A percentile compares a stretch with the other conserved stretches of the same genome.
phyloP scores from a whole-genome alignment of 2,113 vertebrate species.

The Laterallus jamaicensis region DNA sequence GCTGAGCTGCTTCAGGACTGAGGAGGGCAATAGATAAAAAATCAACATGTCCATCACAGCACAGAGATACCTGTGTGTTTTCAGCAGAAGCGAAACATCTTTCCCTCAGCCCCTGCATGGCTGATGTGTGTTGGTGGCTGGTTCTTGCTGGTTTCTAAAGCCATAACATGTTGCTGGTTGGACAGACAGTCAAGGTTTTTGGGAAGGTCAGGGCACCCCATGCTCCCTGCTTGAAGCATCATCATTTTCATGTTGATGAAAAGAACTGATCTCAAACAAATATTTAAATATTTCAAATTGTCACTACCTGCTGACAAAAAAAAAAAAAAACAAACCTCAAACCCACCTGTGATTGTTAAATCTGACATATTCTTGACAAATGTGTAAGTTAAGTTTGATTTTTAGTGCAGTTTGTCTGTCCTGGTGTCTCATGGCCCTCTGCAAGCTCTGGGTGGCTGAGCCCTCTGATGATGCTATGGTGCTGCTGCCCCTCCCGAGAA shows the following conservation, averaged over 20 bases:
- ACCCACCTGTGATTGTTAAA: not conserved
- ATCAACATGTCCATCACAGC: not conserved
- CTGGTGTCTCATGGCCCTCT: not conserved
- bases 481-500: not conserved
- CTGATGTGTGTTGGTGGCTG: not conserved
- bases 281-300: not conserved
- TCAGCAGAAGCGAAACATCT: not conserved
- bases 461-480: not conserved
- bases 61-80: not conserved
- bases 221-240: fast-evolving
- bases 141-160: not conserved
- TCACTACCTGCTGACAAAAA: not conserved
- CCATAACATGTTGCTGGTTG: fast-evolving
- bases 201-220: not conserved
- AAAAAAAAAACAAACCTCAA: too few relatives aligned
- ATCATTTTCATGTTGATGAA: not conserved
- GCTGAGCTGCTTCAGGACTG: not conserved
- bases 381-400: not conserved
- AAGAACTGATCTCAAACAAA: not conserved
- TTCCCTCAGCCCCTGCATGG: not conserved
- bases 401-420: not conserved
- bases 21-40: not conserved
- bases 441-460: not conserved
- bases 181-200: not conserved
- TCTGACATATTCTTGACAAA: not conserved